Evolutionary conservation across 2,113 vertebrate species (phyloP).

Genomic region (Vanacampus margaritifer): DNA sequence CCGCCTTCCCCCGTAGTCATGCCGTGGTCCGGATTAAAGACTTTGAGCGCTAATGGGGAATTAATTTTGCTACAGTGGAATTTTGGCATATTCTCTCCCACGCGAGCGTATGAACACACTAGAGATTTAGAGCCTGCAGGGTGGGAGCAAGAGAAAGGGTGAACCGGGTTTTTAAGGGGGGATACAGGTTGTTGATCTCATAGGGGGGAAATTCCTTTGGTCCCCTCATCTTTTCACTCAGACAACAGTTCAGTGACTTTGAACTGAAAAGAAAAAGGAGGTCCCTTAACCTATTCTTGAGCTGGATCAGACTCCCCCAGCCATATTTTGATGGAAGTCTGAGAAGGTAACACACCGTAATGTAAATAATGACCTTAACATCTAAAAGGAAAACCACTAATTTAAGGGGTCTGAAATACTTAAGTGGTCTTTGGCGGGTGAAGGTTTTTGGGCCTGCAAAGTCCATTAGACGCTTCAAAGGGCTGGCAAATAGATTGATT

Average conservation of each 20-base stretch:
- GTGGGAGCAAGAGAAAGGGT: conserved; percentile 12
- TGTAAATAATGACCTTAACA: conserved; percentile 52
- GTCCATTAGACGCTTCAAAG: conserved; percentile 30
- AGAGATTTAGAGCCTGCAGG: conserved; percentile 40
- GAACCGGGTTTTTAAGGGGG: conserved; percentile 29
- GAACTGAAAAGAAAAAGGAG: conserved; percentile 55
- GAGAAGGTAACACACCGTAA: conserved; percentile 22
- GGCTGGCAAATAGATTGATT: conserved; percentile 10
- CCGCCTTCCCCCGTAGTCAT: conserved; percentile 6
- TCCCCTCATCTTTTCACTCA: conserved; percentile 67
- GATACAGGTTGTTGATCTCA: conserved; percentile 64
- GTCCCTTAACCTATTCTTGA: conserved; percentile 35
- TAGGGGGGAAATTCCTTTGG: conserved; percentile 64
- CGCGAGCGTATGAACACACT: conserved; percentile 54
- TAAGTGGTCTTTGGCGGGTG: conserved; percentile 32
- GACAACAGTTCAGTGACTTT: conserved; percentile 70
- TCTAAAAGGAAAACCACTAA: conserved; percentile 48
- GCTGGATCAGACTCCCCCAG: conserved; percentile 26
- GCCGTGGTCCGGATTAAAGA: not conserved
- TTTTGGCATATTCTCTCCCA: conserved; percentile 29
- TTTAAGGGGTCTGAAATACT: conserved; percentile 29
- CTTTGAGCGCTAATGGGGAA: conserved; percentile 5
- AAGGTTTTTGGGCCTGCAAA: conserved; percentile 29
- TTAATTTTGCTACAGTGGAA: conserved; percentile 16
- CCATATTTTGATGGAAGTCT: conserved; percentile 7